These are phyloP conservation scores for Morpho deidamia DNA, from an alignment of 2,888 invertebrate species.

Conservation along the genomic window DNA sequence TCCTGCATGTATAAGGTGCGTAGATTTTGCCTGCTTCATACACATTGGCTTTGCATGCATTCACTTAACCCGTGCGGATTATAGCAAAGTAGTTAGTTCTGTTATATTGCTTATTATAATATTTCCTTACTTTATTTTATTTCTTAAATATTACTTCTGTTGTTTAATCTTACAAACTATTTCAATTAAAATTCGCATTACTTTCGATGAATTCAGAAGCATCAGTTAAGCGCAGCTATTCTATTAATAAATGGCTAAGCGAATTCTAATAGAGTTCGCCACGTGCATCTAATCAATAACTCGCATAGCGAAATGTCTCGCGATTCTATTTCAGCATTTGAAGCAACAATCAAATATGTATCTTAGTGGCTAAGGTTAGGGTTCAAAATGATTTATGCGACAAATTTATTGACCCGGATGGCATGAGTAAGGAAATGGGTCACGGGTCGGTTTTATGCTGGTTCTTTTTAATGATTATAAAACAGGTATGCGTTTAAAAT, in stretches of 20 bases:
- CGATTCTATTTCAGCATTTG: conserved; percentile 50
- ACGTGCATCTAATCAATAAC: conserved; percentile 47
- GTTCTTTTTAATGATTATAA: conserved; percentile 45
- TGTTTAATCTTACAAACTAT: too few relatives aligned
- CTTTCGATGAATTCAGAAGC: too few relatives aligned
- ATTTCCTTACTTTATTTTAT: too few relatives aligned
- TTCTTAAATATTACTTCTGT: too few relatives aligned
- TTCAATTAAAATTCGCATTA: too few relatives aligned
- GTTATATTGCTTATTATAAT: too few relatives aligned
- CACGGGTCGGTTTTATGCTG: conserved; percentile 54
- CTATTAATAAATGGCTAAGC: neutral
- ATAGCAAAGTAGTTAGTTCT: too few relatives aligned
- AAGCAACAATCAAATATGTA: conserved; percentile 16
- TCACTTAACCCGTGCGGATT: too few relatives aligned
- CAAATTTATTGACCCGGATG: conserved; percentile 46
- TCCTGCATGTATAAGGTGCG: too few relatives aligned
- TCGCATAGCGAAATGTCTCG: conserved; percentile 47
- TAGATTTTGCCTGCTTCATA: too few relatives aligned
- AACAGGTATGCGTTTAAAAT: neutral
- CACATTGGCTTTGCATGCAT: too few relatives aligned
- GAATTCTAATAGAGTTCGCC: conserved; percentile 8
- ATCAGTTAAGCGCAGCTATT: too few relatives aligned
- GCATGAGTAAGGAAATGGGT: conserved; percentile 59
- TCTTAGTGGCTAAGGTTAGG: conserved; percentile 17
- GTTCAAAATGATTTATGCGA: conserved; percentile 26